Conservation (phyloP, 2,888 invertebrate genomes). For the Drosophila tanythrix region DNA sequence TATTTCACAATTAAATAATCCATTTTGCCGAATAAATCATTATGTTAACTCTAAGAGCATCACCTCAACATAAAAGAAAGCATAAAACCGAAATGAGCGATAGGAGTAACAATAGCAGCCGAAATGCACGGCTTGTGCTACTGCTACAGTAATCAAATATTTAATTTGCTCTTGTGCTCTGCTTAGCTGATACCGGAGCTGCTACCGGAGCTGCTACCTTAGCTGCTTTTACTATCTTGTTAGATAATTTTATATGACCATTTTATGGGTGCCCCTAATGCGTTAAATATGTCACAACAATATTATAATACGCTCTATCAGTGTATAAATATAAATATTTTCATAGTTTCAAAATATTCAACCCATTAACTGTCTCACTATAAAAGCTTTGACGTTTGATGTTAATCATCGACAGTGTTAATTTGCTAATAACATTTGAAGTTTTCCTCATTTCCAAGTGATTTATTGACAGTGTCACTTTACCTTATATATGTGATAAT, state of each 20-base stretch:
- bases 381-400: background rate
- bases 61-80: background rate
- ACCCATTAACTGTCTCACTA: too few relatives aligned
- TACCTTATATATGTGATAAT: background rate
- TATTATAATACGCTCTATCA: background rate
- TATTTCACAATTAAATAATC: background rate
- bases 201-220: background rate
- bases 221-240: background rate
- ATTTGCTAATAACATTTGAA: background rate
- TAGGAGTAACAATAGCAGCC: background rate
- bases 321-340: background rate
- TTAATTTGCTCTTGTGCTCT: background rate
- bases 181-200: background rate
- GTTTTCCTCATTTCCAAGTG: background rate
- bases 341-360: too few relatives aligned
- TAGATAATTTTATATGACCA: background rate
- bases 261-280: background rate
- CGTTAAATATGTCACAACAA: background rate
- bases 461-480: background rate
- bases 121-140: background rate
- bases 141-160: background rate
- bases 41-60: background rate
- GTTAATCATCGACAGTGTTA: background rate
- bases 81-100: background rate
- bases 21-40: background rate